Base-by-base conservation (phyloP, 2,113 vertebrate genomes). In the Tachycineta bicolor region DNA sequence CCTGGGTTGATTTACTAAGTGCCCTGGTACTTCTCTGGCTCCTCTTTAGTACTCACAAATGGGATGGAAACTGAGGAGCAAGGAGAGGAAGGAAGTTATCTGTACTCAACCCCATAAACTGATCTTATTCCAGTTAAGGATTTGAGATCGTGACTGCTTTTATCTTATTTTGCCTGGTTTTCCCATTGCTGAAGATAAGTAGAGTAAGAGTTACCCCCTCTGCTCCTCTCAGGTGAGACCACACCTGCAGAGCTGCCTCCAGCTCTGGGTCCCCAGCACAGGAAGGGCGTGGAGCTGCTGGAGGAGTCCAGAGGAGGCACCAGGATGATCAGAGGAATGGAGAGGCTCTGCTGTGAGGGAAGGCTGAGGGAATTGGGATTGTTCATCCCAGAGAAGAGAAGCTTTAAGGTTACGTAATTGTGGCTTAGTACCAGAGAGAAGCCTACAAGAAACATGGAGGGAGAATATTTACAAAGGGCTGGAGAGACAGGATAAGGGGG, bases 1-100 rank as follows among this genome's bases (percentile, higher is more conserved):
- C 39, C 69, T 68, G 33, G 41, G 50, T 47, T 94, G 94, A 97
- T 97, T 95, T 95, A 97, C 34, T 55, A 86, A 95, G 85, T 85
- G 56, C 25, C 60, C 62, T 77, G 68, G 55, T 59, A 77, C 75
- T 80, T 88, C 78, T 59, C 50, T 39, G 52, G 20, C 31, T 93
- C 75, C 55, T 80, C 50, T 83, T 84, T 70, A 83, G 39, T 50
- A 34, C 75, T 83, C 85, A 67, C 63, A 88, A 88, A 88, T 26
- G 33, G 78, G 20, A 46, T 74, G 82, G 46, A 88, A 95, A 55
- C 63, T 23, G 78, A 62, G 71, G 52, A 93, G 22, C 39, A 69
- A 53, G 34, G 10, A 43, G 33, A 58, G 49, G 31, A 75, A 71
- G 19, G 37, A 58, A 68, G 46, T 60, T 43, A 39, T 29, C 58